phyloP scores from a whole-genome alignment of 2,888 invertebrate species.

The Phaonia tiefii region DNA sequence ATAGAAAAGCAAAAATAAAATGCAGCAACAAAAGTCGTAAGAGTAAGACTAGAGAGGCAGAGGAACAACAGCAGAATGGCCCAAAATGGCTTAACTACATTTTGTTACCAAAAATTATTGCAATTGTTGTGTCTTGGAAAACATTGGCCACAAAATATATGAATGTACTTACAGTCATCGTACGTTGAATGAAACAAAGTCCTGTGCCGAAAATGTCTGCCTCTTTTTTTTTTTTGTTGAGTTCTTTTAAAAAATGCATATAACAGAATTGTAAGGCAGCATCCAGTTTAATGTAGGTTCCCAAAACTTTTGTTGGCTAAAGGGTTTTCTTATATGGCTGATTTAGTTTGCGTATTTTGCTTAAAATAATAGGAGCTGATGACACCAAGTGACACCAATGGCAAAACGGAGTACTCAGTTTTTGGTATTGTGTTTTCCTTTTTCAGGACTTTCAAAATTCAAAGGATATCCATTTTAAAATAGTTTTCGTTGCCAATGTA shows the following conservation, averaged over 20 bases:
- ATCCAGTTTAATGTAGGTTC: slow-evolving; percentile 6
- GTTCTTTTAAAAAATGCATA: slow-evolving; percentile 34
- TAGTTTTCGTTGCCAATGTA: no score
- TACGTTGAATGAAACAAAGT: slow-evolving; percentile 25
- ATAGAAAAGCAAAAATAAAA: not conserved
- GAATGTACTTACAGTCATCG: no score
- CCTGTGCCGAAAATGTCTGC: slow-evolving; percentile 47
- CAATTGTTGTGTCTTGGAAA: slow-evolving; percentile 64
- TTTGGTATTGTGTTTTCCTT: no score
- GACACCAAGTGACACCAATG: no score
- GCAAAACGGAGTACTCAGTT: no score
- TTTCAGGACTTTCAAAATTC: no score
- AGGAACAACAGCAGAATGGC: not conserved
- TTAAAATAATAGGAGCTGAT: no score
- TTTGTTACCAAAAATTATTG: slow-evolving; percentile 64
- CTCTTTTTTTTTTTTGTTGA: not conserved
- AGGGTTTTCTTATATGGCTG: not conserved
- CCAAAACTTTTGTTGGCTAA: not conserved
- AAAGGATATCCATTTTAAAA: no score
- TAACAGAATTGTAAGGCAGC: slow-evolving; percentile 4
- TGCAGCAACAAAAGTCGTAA: slow-evolving; percentile 17
- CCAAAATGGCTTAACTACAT: slow-evolving; percentile 63
- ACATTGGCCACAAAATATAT: slow-evolving; percentile 48
- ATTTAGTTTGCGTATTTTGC: no score
- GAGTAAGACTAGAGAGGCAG: slow-evolving; percentile 19